phyloP scores from a whole-genome alignment of 2,113 vertebrate genomes.

The Nasalis larvatus region DNA sequence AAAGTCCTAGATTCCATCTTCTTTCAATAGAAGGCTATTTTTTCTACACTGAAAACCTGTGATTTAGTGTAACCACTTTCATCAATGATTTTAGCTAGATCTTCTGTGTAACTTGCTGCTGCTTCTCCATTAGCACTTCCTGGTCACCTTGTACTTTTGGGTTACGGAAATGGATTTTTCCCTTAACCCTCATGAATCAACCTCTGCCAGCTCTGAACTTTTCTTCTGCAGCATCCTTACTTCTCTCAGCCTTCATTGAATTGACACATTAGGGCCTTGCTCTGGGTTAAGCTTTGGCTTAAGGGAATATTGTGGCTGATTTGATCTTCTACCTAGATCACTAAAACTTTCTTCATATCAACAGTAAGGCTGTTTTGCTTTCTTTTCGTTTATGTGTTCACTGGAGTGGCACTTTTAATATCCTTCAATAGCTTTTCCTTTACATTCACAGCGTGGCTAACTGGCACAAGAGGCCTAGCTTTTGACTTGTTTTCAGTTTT shows the following conservation, averaged over 20 bases:
- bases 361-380: not conserved
- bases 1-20: not conserved
- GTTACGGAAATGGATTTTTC: not conserved
- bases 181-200: not conserved
- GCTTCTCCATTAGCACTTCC: not conserved
- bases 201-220: not conserved
- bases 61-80: not conserved
- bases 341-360: not conserved
- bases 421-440: not conserved
- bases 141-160: not conserved
- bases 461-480: not conserved
- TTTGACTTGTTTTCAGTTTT: not conserved
- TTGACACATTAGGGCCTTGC: not conserved
- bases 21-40: not conserved
- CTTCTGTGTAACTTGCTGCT: not conserved
- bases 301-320: not conserved
- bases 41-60: not conserved
- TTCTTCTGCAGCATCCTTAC: not conserved
- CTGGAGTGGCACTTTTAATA: not conserved
- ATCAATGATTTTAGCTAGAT: not conserved
- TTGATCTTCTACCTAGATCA: not conserved
- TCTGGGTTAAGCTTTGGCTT: not conserved
- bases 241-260: not conserved
- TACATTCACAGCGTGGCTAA: not conserved
- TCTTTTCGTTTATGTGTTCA: not conserved